Conservation (phyloP, 2,888 invertebrate genomes). For the Heliothis peltigera region DNA sequence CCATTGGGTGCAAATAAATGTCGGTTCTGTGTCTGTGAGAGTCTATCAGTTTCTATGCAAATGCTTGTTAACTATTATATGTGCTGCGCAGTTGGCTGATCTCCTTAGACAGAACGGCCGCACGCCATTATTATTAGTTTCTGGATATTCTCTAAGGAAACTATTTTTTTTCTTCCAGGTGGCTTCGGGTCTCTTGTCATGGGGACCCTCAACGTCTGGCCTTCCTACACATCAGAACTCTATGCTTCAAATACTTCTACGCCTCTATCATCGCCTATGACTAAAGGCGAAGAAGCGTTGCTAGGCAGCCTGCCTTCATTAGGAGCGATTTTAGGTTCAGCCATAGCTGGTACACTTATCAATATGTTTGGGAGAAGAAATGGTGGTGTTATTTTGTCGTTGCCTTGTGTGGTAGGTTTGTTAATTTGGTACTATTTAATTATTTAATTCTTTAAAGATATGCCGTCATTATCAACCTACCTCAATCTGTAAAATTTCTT, state of each 20-base stretch:
- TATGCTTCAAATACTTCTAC: slow-evolving; percentile 81
- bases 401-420: slow-evolving; percentile 85
- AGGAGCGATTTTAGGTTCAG: slow-evolving; percentile 87
- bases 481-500: too few relatives aligned
- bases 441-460: too few relatives aligned
- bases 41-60: too few relatives aligned
- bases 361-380: slow-evolving; percentile 88
- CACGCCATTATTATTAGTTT: too few relatives aligned
- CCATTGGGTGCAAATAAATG: too few relatives aligned
- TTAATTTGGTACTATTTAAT: neutral
- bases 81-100: too few relatives aligned
- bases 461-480: too few relatives aligned
- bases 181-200: slow-evolving; percentile 73
- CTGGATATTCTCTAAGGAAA: too few relatives aligned
- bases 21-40: too few relatives aligned
- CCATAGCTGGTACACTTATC: slow-evolving; percentile 82
- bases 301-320: slow-evolving; percentile 89
- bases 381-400: slow-evolving; percentile 85
- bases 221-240: slow-evolving; percentile 88
- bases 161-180: slow-evolving; percentile 65
- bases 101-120: too few relatives aligned
- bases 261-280: slow-evolving; percentile 82
- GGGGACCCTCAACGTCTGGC: slow-evolving; percentile 88
- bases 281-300: slow-evolving; percentile 85
- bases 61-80: too few relatives aligned